A percentile compares a stretch with the other conserved stretches of the same genome.
phyloP scores from a whole-genome alignment of 1,140 invertebrate species.

The Drosophila watanabei region DNA sequence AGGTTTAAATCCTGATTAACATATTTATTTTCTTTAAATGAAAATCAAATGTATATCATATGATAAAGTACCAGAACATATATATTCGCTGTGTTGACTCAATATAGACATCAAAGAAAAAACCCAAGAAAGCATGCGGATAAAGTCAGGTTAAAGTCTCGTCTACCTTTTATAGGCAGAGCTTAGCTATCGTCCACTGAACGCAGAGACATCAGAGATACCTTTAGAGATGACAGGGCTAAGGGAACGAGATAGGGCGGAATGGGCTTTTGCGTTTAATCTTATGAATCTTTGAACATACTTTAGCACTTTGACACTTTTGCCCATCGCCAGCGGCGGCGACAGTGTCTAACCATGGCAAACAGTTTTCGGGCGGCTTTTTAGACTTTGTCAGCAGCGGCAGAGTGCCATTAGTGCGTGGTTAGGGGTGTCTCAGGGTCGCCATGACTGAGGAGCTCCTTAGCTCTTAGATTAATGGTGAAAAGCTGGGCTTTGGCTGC shows the following conservation, averaged over 20 bases:
- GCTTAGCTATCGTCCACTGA: neutral
- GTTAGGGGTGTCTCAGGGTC: conserved; percentile 12
- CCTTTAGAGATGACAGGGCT: neutral
- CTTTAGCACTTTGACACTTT: conserved; percentile 82
- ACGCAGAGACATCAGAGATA: conserved; percentile 8
- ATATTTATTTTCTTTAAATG: neutral
- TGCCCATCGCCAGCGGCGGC: conserved; percentile 45
- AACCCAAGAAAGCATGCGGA: neutral
- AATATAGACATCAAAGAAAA: neutral
- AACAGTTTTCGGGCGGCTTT: conserved; percentile 60
- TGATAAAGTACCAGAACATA: neutral
- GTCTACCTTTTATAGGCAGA: neutral
- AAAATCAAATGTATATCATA: no score
- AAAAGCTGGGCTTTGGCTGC: conserved; percentile 49
- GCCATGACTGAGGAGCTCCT: neutral
- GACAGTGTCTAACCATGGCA: conserved; percentile 29
- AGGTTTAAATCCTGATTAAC: neutral
- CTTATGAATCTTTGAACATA: conserved; percentile 82
- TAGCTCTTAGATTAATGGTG: conserved; percentile 65
- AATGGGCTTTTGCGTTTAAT: conserved; percentile 56
- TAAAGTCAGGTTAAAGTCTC: neutral
- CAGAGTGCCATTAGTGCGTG: conserved; percentile 55
- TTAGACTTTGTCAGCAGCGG: conserved; percentile 52
- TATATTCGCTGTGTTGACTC: neutral
- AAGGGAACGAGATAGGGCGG: conserved; percentile 12